Conservation (phyloP, 2,113 vertebrate species). For the Syngnathus typhle region DNA sequence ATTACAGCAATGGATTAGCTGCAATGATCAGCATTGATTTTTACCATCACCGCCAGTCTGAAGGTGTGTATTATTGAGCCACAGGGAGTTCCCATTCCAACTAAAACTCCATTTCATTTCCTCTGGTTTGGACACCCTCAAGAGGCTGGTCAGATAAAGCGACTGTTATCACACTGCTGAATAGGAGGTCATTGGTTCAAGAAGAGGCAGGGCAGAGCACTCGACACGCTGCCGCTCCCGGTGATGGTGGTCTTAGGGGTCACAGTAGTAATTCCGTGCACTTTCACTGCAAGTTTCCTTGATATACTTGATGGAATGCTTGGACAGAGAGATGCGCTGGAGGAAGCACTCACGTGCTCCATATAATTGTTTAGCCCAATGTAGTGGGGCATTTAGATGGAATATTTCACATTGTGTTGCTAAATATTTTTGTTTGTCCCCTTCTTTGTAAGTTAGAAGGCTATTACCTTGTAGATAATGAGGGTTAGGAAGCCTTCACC, state of each 20-base stretch:
- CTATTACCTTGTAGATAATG: not conserved
- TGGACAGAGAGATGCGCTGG: not conserved
- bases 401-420: not conserved
- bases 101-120: constrained; percentile 18
- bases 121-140: constrained; percentile 12
- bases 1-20: constrained; percentile 43
- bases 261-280: constrained; percentile 33
- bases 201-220: constrained; percentile 2
- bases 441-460: not conserved
- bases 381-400: no score
- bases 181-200: constrained; percentile 22
- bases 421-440: not conserved
- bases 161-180: not conserved
- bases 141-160: constrained; percentile 19
- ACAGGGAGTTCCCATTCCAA: constrained; percentile 22
- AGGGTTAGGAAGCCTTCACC: not conserved
- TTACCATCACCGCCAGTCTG: constrained; percentile 23
- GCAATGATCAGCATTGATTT: constrained; percentile 49
- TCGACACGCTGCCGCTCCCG: constrained; percentile 14
- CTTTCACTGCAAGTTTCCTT: constrained; percentile 23
- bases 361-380: not conserved
- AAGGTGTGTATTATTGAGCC: constrained; percentile 24
- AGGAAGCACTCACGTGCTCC: not conserved
- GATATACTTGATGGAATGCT: not conserved
- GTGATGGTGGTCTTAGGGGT: constrained; percentile 19